Evolutionary conservation across 92 coral and sea anemone species (phyloP), one percentile per base, ranked within the genome.

Genomic region (Scolanthus callimorphus): DNA sequence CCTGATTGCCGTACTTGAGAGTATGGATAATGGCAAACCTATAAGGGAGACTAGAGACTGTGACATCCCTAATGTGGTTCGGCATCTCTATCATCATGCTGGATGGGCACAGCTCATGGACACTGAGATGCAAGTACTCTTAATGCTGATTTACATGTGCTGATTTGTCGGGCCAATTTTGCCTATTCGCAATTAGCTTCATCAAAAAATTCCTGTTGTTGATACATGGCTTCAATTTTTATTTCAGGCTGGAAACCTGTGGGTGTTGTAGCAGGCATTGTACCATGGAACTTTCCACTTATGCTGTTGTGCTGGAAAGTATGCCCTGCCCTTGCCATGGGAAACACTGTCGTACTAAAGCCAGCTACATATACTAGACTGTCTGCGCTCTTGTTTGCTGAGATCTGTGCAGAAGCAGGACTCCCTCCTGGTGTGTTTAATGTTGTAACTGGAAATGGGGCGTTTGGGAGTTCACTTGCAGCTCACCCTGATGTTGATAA

Each of bases 61-160:
- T 51, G 98, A 92, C 45, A 59, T 92, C 0, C 98, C 95, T n/a
- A 88, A 79, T 76, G 98, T 92, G 20, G 85, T 81, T 21, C 60
- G 98, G 11, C 98, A 92, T 49, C 56, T 92, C 49, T 92, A 92
- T 73, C 90, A 92, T 49, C 90, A 92, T 70, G 96, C 98, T 20
- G 98, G 98, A 1, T 92, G 98, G 98, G 98, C 98, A 1, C 92
- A 92, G 55, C 68, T 92, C 37, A 88, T 92, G 98, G 96, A 92
- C 17, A 80, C 96, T 0, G 94, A 92, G 63, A 84, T 92, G 96
- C 76, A 67, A 84, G 98, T 96, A 88, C 58, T 9, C 20, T 11
- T 34, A 15, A n/a, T n/a, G n/a, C n/a, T n/a, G n/a, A n/a, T n/a
- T n/a, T n/a, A n/a, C n/a, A n/a, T n/a, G n/a, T n/a, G n/a, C n/a